These are phyloP conservation scores for Macropus fuliginosus DNA, from an alignment of 2,797 vertebrate genomes.

Conservation along the genomic window DNA sequence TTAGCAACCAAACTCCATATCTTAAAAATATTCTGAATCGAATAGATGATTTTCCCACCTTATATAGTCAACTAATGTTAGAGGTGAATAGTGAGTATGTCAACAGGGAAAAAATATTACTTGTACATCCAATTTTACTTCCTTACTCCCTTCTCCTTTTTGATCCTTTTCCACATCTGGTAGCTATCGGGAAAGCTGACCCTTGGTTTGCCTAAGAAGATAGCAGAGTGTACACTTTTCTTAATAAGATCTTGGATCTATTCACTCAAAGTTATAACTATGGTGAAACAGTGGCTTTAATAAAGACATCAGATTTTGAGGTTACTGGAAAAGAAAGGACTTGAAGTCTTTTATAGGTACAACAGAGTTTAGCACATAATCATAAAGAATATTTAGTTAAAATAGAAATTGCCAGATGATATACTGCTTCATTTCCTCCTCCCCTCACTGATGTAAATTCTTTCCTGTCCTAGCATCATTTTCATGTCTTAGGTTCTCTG, in stretches of 20 bases:
- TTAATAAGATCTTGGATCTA: neutral
- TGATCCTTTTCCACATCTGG: neutral
- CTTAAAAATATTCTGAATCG: neutral
- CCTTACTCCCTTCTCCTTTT: neutral
- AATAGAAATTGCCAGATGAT: neutral
- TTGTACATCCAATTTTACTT: neutral
- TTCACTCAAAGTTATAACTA: neutral
- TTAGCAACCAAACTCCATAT: neutral
- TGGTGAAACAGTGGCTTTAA: neutral
- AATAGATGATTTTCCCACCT: neutral
- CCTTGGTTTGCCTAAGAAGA: neutral
- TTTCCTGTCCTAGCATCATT: neutral
- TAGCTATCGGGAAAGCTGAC: neutral
- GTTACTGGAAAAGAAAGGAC: neutral
- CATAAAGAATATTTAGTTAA: neutral
- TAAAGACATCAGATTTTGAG: neutral
- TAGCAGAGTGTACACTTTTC: neutral
- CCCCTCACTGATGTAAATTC: neutral
- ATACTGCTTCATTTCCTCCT: neutral
- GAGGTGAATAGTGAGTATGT: neutral
- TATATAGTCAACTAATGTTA: neutral
- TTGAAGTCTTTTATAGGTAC: neutral
- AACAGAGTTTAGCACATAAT: neutral
- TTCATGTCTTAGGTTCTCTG: neutral
- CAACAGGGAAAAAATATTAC: neutral